Percentiles rank a stretch among this genome's conserved stretches.
Evolutionary conservation across 2,113 vertebrate species (phyloP).

Genomic region (Pelusios castaneus): DNA sequence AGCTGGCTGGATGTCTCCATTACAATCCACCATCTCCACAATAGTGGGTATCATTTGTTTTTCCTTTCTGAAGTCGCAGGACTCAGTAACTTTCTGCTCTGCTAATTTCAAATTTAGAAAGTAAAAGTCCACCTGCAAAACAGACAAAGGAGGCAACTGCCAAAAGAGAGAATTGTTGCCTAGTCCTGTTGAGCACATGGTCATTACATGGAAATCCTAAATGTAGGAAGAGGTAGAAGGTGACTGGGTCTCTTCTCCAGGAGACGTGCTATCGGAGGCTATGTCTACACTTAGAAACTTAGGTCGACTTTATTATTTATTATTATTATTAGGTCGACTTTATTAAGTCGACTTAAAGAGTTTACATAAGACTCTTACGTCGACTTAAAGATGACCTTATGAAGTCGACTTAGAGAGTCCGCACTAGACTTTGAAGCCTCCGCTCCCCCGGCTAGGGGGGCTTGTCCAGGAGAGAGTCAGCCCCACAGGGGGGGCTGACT

Average conservation of each 20-base stretch:
- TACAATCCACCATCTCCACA: not conserved
- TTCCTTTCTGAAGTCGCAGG: not conserved
- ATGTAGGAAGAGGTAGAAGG: not conserved
- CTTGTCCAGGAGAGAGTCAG: too few relatives aligned
- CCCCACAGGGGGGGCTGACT: too few relatives aligned
- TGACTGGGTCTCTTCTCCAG: not conserved
- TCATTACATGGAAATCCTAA: not conserved
- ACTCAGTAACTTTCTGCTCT: not conserved
- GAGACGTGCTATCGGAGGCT: not conserved
- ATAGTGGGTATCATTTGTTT: not conserved
- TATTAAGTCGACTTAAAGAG: too few relatives aligned
- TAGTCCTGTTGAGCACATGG: rapidly evolving
- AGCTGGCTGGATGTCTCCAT: not conserved
- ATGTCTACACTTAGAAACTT: too few relatives aligned
- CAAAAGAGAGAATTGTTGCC: not conserved
- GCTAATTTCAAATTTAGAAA: not conserved
- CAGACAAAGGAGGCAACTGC: not conserved
- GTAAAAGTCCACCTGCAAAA: not conserved
- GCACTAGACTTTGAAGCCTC: too few relatives aligned
- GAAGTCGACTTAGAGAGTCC: too few relatives aligned
- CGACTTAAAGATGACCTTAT: too few relatives aligned
- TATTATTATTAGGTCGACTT: too few relatives aligned
- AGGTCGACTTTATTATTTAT: too few relatives aligned
- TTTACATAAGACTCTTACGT: too few relatives aligned
- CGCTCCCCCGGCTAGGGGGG: too few relatives aligned